Evolutionary conservation across 2,888 invertebrate species (phyloP), one percentile per base, ranked within the genome.

Genomic region (Panzeria rudis): DNA sequence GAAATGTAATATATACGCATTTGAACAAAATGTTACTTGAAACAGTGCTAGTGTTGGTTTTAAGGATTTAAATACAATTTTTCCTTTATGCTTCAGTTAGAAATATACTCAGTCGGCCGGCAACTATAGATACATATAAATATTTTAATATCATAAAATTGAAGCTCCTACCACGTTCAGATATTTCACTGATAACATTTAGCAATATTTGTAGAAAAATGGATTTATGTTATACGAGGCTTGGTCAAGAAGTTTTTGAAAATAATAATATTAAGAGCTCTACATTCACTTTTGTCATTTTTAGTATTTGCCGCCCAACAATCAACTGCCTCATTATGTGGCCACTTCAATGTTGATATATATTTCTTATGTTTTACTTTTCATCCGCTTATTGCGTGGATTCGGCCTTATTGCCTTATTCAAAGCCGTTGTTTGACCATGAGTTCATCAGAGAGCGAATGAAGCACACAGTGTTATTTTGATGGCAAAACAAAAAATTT

Each of bases 41-140:
- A 69, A 35, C 35, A 69, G 77, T 38, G 32, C 54, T 50, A 32
- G 3, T 71, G 71, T 56, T 79, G 25, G 32, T 44, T 41, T 32
- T 25, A 64, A 44, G 68, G 61, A 75, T 68, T 81, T 81, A 75
- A 82, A 54, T 44, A 61, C 25, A 38, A 11, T 38, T 29, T 69
- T 47, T 56, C 29, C 35, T 56, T 61, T 47, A 54, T 44, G 61
- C 17, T 69, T 2, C 38, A 35, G 15, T 25, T 29, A 56, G 1
- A 32, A 41, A 38, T n/a, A 20, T 52, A 15, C 17, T 5, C n/a
- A 47, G 4, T 52, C 25, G 38, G 38, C 5, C 3, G 62, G 7
- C 0, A 52, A 23, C 29, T 52, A 23, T 35, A 17, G 17, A 72
- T 29, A 32, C 3, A 41, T 38, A 35, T 7, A 35, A 7, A 35